These are phyloP conservation scores for Cantharis rustica DNA, from an alignment of 2,888 invertebrate genomes.

Conservation along the genomic window DNA sequence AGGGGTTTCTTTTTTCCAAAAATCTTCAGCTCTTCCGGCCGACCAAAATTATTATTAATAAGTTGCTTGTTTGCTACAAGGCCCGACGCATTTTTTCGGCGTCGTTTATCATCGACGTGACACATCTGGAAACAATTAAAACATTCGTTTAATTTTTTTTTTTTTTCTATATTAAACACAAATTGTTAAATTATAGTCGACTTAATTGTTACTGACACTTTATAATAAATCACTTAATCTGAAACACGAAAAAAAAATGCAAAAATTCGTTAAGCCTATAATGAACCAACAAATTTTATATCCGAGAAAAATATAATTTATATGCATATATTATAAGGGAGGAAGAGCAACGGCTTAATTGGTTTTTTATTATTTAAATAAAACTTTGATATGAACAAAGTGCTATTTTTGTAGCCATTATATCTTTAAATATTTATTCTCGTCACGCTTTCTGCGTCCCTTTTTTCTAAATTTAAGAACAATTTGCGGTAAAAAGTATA, in stretches of 20 bases:
- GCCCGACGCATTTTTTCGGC: not conserved
- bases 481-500: not conserved
- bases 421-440: not conserved
- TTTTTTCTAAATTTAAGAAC: conserved; percentile 1
- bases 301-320: not conserved
- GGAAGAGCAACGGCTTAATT: not conserved
- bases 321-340: not conserved
- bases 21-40: not conserved
- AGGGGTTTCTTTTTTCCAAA: not conserved
- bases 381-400: not conserved
- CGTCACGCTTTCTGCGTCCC: not conserved
- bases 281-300: not conserved
- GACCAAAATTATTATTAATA: not conserved
- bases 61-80: not conserved
- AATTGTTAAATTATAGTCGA: not conserved
- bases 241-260: not conserved
- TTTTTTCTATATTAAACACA: not conserved
- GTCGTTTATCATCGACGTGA: conserved; percentile 25
- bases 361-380: not conserved
- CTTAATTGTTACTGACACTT: not conserved
- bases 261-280: not conserved
- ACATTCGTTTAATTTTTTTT: conserved; percentile 12
- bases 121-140: conserved; percentile 35
- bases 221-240: not conserved
- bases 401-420: not conserved